Base-by-base conservation (phyloP, 1,140 invertebrate species). In the Sweltsa coloradensis region DNA sequence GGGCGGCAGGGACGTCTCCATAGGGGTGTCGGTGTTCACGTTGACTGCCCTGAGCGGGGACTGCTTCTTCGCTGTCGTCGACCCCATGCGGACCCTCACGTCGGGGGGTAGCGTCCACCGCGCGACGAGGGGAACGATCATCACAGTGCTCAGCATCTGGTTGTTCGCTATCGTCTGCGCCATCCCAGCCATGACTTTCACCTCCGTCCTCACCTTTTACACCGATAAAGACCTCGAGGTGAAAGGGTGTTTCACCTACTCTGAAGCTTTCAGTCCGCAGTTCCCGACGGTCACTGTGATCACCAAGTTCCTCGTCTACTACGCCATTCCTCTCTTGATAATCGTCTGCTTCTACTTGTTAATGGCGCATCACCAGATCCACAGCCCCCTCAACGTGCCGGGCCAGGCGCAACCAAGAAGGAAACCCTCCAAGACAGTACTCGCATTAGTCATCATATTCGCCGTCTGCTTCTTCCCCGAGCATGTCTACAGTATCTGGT, bases 1-100 rank as follows among this genome's bases (percentile, higher is more conserved):
- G 64, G 88, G 79, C 47, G 77, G 84, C n/a, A 90, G 90, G 60
- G 89, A 93, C 57, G 74, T 94, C 47, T 92, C 87, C 14, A 84
- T 94, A 36, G 90, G 89, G 0, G 89, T 96, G 0, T 93, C 90
- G 0, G 88, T 95, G 3, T 94, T 95, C 61, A 95, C 90, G 0
- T 66, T 96, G 36, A 92, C 88, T 0, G 89, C 89, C 0, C 68
- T 96, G 1, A 90, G 89, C 26, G 86, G 81, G 4, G 91, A 96
- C 61, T 74, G 91, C 14, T 51, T 85, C 59, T 83, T 85, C 55
- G 87, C 86, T 9, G 91, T 91, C 52, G 86, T 89, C 1, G 73
- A 85, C 60, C 87, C 87, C 0, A 72, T 90, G 63, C 72, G 77
- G 51, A 83, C 81, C 55, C 79, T 82, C 54, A 60, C n/a, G n/a